Evolutionary conservation across 2,888 invertebrate species (phyloP).

Genomic region (Syritta pipiens): DNA sequence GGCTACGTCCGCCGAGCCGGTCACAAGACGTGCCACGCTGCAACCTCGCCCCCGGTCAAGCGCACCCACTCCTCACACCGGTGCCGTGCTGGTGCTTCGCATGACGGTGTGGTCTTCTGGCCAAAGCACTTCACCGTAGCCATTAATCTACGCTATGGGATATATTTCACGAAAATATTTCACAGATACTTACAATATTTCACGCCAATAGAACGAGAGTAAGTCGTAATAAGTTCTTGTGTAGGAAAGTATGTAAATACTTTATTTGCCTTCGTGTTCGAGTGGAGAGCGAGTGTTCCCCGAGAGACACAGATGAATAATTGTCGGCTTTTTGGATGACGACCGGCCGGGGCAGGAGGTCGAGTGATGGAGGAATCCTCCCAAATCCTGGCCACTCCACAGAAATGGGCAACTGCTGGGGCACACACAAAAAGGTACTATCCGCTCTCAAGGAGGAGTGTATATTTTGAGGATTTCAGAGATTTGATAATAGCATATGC

Average conservation of each 20-base stretch:
- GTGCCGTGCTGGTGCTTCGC: background rate
- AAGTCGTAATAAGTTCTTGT: conserved; percentile 1
- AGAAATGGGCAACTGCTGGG: too few species aligned
- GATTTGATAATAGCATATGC: conserved; percentile 29
- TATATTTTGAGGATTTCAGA: conserved; percentile 20
- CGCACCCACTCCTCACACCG: background rate
- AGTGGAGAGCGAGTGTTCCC: background rate
- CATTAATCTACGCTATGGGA: conserved; percentile 21
- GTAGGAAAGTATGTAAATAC: background rate
- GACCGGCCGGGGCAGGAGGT: background rate
- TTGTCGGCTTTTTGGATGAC: conserved; percentile 18
- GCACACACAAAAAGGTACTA: conserved; percentile 12
- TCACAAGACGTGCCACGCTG: conserved; percentile 9
- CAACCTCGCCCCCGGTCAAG: conserved; percentile 13
- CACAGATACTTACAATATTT: conserved; percentile 32
- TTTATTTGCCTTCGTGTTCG: conserved; percentile 2
- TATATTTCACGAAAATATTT: conserved; percentile 42
- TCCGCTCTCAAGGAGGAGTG: background rate
- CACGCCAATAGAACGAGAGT: conserved; percentile 12
- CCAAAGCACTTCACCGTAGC: conserved; percentile 10
- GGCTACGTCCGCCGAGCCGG: background rate
- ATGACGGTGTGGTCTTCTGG: background rate
- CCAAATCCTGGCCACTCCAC: conserved; percentile 13
- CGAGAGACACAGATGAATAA: conserved; percentile 37
- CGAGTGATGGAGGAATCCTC: conserved; percentile 1